Evolutionary conservation across 2,113 vertebrate species (phyloP), one percentile per base, ranked within the genome.

Genomic region (Caretta caretta): DNA sequence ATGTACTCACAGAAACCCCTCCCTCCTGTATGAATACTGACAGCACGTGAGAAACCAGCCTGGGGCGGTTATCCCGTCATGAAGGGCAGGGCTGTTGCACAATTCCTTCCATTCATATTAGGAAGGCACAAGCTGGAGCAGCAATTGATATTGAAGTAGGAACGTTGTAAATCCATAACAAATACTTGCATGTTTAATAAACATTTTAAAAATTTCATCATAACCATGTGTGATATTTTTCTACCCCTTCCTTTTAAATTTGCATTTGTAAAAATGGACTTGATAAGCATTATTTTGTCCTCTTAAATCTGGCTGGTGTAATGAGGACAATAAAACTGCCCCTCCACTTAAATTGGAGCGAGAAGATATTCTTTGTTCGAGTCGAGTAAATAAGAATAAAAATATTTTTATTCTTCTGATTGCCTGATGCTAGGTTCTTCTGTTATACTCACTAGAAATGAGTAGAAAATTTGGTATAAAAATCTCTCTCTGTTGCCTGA

Each of bases 331-430:
- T 69, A n/a, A 69, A 69, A 69, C 35, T 17, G 13, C 6, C 46
- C 13, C 12, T 48, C 27, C 1, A 22, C 25, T 10, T 1, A 56
- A 5, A 75, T 8, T 3, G 69, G 46, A 5, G 89, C 1, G 2
- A 3, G 50, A n/a, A 51, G 10, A 1, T 50, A 51, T 0, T 79
- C 48, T 17, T 0, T 8, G 0, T 11, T 9, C 8, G 0, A 13
- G 27, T 29, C 1, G 48, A 3, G 1, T 35, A 80, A 42, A 8
- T 35, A 10, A 29, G 19, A 0, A 51, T 49, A 14, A 4, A 14
- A 11, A 35, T 72, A 10, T 3, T n/a, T 31, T n/a, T 31, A 5
- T 59, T 25, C 1, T 2, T 10, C 6, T 16, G n/a, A 6, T 5
- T 3, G 27, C 69, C 0, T 56, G 0, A 25, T 2, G 78, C 31